These are phyloP conservation scores for Siphlonurus alternatus DNA, from an alignment of 2,888 invertebrate genomes.

Conservation along the genomic window DNA sequence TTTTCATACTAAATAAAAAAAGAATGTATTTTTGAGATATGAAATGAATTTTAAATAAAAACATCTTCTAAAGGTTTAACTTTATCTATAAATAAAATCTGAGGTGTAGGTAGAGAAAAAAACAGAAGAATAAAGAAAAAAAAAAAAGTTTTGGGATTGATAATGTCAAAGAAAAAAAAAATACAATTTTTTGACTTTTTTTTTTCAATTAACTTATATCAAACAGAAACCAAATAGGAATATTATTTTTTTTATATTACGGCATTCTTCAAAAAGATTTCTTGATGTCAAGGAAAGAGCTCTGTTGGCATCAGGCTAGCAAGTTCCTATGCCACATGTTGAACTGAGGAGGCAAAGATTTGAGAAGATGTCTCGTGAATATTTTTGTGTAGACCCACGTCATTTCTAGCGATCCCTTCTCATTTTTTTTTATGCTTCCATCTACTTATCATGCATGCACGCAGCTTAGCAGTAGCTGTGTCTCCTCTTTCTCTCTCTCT, in stretches of 20 bases:
- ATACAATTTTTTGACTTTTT: not conserved
- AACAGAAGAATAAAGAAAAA: too few relatives aligned
- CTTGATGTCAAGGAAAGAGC: not conserved
- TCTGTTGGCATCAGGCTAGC: not conserved
- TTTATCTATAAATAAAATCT: too few relatives aligned
- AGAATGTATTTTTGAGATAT: too few relatives aligned
- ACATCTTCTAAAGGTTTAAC: too few relatives aligned
- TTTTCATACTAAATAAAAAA: too few relatives aligned
- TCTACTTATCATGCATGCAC: not conserved
- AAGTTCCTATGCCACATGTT: not conserved
- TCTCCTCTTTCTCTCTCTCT: not conserved
- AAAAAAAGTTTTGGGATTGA: too few relatives aligned
- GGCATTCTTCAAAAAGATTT: not conserved
- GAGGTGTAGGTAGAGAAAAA: too few relatives aligned
- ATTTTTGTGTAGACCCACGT: too few relatives aligned
- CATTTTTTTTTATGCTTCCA: not conserved
- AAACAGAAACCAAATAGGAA: not conserved
- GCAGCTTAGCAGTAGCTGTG: not conserved
- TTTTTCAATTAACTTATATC: not conserved
- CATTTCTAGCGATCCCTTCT: too few relatives aligned
- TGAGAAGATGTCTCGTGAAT: not conserved
- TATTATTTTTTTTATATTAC: not conserved
- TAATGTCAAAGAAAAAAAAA: not conserved
- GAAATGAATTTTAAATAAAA: too few relatives aligned
- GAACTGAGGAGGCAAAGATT: not conserved